phyloP scores from a whole-genome alignment of 2,113 vertebrate genomes.

The Peromyscus californicus region DNA sequence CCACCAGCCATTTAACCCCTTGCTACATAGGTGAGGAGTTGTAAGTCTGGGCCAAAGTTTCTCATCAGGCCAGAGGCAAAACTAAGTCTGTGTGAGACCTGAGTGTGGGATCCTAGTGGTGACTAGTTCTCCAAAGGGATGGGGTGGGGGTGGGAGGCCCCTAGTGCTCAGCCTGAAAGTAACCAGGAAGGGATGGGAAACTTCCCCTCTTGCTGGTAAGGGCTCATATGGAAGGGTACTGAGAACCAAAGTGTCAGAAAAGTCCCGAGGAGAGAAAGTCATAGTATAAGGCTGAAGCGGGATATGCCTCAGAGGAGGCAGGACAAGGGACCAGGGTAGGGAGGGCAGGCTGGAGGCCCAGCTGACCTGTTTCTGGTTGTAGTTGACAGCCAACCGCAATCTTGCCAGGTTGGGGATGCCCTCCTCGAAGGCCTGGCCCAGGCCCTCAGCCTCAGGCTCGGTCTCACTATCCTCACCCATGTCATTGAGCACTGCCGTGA shows the following conservation, averaged over 20 bases:
- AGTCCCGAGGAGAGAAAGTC: neutral
- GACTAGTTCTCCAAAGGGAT: neutral
- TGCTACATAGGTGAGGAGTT: neutral
- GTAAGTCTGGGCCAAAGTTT: neutral
- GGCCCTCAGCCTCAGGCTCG: constrained; percentile 85
- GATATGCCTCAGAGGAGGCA: neutral
- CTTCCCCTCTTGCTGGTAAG: neutral
- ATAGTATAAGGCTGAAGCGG: neutral
- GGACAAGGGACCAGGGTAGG: neutral
- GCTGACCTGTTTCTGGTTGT: constrained; percentile 93
- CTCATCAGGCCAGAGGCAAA: neutral
- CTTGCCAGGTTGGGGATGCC: constrained; percentile 94
- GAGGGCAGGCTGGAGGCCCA: neutral
- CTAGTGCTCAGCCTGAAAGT: neutral
- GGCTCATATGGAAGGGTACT: neutral
- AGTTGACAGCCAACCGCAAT: constrained; percentile 93
- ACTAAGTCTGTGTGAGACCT: neutral
- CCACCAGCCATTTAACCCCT: neutral
- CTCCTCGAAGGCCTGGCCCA: constrained; percentile 92
- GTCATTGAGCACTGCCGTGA: constrained; percentile 93
- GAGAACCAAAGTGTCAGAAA: neutral
- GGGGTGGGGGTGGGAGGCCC: too few species aligned
- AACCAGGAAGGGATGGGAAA: neutral
- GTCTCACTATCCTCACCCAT: constrained; percentile 84
- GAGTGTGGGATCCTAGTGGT: neutral